A percentile compares a stretch with the other conserved stretches of the same genome.
phyloP scores from a whole-genome alignment of 2,113 vertebrate genomes.

The Triplophysa dalaica region DNA sequence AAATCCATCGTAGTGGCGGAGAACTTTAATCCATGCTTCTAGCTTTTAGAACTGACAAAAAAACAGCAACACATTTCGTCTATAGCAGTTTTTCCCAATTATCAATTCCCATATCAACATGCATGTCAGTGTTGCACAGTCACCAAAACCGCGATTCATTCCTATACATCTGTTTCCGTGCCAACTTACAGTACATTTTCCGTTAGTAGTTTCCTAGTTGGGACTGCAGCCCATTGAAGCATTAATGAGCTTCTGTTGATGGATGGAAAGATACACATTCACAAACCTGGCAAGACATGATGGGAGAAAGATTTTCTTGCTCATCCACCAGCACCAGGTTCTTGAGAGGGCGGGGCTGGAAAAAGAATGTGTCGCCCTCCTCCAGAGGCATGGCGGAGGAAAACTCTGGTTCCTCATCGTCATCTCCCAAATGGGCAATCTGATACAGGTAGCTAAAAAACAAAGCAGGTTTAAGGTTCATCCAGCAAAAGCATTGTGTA shows the following conservation, averaged over 20 bases:
- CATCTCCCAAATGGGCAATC: slow-evolving; percentile 95
- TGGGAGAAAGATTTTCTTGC: slow-evolving; percentile 94
- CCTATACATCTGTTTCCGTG: neutral
- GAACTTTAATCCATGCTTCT: no score
- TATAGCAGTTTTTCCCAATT: neutral
- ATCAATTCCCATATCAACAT: neutral
- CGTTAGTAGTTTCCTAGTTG: neutral
- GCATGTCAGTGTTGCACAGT: neutral
- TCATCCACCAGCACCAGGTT: slow-evolving; percentile 96
- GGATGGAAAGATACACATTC: neutral
- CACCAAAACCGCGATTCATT: neutral
- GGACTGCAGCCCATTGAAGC: neutral
- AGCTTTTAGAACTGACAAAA: neutral
- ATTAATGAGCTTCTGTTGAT: neutral
- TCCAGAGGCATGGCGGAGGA: slow-evolving; percentile 98
- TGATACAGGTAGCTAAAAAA: slow-evolving; percentile 86
- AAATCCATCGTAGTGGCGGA: no score
- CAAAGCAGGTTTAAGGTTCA: neutral
- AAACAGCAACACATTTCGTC: no score
- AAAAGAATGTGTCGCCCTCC: slow-evolving; percentile 98
- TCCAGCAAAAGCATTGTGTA: neutral
- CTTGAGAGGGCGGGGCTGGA: slow-evolving; percentile 94
- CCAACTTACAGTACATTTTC: neutral
- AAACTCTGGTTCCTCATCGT: slow-evolving; percentile 97
- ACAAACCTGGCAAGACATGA: slow-evolving; percentile 91